Evolutionary conservation across 2,888 invertebrate species (phyloP).

Genomic region (Rhaphigaster nebulosa): DNA sequence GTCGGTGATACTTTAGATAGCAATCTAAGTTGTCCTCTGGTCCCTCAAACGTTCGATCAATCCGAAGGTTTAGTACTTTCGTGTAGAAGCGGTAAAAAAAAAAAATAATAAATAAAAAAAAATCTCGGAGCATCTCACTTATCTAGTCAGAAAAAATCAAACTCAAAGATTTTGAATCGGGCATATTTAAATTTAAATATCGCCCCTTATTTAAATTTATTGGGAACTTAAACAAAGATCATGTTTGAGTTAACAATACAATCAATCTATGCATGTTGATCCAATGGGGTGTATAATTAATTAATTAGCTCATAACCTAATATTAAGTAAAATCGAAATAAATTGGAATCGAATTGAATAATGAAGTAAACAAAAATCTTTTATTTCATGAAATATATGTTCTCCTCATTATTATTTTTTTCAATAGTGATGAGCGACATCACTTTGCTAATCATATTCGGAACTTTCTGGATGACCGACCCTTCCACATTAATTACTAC

Average conservation of each 20-base stretch:
- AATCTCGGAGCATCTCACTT: not conserved
- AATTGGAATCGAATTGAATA: too few relatives aligned
- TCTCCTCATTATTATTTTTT: not conserved
- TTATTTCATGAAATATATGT: too few relatives aligned
- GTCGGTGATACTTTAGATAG: not conserved
- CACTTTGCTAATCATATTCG: not conserved
- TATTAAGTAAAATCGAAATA: too few relatives aligned
- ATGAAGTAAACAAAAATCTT: too few relatives aligned
- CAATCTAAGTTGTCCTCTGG: constrained; percentile 8
- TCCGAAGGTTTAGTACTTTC: not conserved
- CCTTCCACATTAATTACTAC: not conserved
- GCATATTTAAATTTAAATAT: too few relatives aligned
- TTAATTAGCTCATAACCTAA: too few relatives aligned
- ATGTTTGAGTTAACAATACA: too few relatives aligned
- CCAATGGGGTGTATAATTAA: too few relatives aligned
- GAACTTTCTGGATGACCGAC: not conserved
- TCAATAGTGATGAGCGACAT: not conserved
- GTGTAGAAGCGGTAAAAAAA: not conserved
- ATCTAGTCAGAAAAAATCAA: not conserved
- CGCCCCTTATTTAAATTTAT: too few relatives aligned
- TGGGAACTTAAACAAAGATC: too few relatives aligned
- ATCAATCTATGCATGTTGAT: too few relatives aligned
- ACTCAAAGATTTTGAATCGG: too few relatives aligned
- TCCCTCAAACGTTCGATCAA: not conserved
- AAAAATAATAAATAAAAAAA: not conserved